A percentile compares a stretch with the other conserved stretches of the same genome.
phyloP scores from a whole-genome alignment of 2,797 vertebrate species.

The Lagodon rhomboides region DNA sequence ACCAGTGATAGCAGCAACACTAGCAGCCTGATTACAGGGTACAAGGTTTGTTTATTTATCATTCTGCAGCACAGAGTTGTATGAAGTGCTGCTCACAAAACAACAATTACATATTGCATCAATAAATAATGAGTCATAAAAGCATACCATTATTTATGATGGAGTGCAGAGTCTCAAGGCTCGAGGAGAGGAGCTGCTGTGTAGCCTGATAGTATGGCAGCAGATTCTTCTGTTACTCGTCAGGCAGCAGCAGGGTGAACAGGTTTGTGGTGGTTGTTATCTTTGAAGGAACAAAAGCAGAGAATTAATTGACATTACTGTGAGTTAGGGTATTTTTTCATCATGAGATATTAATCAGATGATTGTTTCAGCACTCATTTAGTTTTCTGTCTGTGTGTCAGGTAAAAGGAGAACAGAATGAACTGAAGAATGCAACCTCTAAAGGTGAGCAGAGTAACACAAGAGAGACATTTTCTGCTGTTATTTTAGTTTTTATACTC shows the following conservation, averaged over 20 bases:
- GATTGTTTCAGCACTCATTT: neutral
- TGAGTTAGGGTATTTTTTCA: neutral
- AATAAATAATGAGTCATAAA: neutral
- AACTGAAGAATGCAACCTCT: slow-evolving; percentile 79
- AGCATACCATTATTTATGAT: neutral
- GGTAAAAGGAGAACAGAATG: slow-evolving; percentile 90
- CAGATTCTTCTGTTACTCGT: too few relatives aligned
- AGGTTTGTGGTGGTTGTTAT: neutral
- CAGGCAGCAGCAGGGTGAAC: too few relatives aligned
- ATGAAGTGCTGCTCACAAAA: neutral
- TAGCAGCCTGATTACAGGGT: neutral
- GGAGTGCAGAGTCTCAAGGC: neutral
- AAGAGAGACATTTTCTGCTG: neutral
- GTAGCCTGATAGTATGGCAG: too few relatives aligned
- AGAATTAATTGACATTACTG: neutral
- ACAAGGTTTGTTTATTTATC: neutral
- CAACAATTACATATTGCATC: neutral
- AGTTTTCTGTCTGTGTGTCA: slow-evolving; percentile 60
- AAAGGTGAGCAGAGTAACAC: slow-evolving; percentile 84
- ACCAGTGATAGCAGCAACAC: neutral
- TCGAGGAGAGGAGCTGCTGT: neutral
- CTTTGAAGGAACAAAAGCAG: neutral
- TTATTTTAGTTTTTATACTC: neutral
- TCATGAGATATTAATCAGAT: neutral
- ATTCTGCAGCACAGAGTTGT: neutral